Evolutionary conservation across 2,797 vertebrate genomes (phyloP).

Genomic region (Chelmon rostratus): DNA sequence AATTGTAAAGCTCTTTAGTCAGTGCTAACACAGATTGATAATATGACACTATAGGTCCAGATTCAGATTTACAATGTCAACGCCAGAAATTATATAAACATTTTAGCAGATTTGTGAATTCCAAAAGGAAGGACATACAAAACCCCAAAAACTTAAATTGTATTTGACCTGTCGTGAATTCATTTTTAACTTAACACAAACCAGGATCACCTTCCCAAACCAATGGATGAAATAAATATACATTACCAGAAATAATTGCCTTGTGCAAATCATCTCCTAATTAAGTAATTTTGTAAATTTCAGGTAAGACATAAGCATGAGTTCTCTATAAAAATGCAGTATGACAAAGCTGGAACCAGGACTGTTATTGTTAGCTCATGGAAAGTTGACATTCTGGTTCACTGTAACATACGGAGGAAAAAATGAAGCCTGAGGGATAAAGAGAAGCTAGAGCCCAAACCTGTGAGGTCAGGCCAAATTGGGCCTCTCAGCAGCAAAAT

Average conservation of each 20-base stretch:
- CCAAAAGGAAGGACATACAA: neutral
- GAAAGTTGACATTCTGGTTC: neutral
- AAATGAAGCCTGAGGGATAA: neutral
- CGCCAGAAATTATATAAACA: slow-evolving; percentile 9
- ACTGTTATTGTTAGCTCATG: neutral
- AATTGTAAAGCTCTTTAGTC: neutral
- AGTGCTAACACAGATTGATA: slow-evolving; percentile 2
- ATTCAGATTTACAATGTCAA: neutral
- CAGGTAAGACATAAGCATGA: no score
- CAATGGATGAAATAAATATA: no score
- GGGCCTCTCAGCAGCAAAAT: neutral
- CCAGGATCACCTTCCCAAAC: neutral
- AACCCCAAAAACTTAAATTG: neutral
- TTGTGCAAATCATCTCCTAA: no score
- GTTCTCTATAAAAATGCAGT: neutral
- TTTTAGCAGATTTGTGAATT: slow-evolving; percentile 9
- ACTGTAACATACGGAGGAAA: neutral
- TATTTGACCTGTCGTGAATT: neutral
- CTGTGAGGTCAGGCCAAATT: neutral
- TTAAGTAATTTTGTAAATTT: no score
- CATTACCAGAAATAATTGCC: no score
- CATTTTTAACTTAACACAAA: neutral
- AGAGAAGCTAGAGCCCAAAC: neutral
- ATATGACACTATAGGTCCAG: neutral
- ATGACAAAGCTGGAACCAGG: neutral